phyloP scores from a whole-genome alignment of 2,888 invertebrate genomes.

The Chamaedrilus cognettii region DNA sequence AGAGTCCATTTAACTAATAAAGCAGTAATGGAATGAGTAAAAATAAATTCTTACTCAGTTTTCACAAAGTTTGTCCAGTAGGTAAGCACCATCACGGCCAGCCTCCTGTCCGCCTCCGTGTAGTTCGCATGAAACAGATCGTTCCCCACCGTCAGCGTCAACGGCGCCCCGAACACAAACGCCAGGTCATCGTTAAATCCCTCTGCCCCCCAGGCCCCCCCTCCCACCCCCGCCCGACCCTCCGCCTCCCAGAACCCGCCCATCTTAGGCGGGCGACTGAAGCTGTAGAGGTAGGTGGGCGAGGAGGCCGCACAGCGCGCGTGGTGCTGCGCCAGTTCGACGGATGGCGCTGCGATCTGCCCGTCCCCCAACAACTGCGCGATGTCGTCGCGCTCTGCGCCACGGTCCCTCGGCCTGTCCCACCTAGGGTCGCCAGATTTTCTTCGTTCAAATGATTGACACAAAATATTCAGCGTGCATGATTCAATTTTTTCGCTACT shows the following conservation, averaged over 20 bases:
- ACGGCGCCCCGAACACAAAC: slow-evolving; percentile 56
- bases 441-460: no score
- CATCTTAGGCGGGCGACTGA: slow-evolving; percentile 7
- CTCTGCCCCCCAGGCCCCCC: background rate
- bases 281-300: slow-evolving; percentile 65
- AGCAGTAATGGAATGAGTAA: no score
- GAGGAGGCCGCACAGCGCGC: slow-evolving; percentile 64
- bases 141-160: slow-evolving; percentile 51
- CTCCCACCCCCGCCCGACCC: background rate
- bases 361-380: slow-evolving; percentile 67
- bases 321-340: slow-evolving; percentile 86
- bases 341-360: slow-evolving; percentile 80
- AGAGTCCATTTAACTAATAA: no score
- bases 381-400: slow-evolving; percentile 81
- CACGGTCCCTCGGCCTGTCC: slow-evolving; percentile 68
- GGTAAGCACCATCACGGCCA: slow-evolving; percentile 53
- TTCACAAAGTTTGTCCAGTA: slow-evolving; percentile 58
- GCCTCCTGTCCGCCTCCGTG: slow-evolving; percentile 46
- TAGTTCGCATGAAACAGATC: slow-evolving; percentile 46
- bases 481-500: no score
- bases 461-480: no score
- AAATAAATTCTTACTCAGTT: slow-evolving; percentile 49
- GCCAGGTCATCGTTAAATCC: slow-evolving; percentile 43
- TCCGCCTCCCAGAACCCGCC: slow-evolving; percentile 24
- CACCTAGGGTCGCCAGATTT: no score